Percentiles rank a stretch among this genome's conserved stretches.
phyloP scores from a whole-genome alignment of 1,140 invertebrate species.

The Drosophila subobscura region DNA sequence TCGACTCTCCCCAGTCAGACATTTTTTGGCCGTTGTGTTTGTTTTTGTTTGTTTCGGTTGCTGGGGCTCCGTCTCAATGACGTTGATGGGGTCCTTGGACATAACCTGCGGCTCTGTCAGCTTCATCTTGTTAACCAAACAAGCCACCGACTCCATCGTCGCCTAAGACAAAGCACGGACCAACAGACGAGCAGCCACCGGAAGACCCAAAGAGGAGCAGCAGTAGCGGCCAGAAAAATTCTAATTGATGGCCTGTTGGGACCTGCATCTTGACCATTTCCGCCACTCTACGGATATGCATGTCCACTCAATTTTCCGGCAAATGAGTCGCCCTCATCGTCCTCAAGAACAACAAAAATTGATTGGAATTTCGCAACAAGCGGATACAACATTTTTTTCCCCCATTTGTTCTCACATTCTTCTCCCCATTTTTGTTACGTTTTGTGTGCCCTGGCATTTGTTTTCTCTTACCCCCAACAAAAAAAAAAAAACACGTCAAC shows the following conservation, averaged over 20 bases:
- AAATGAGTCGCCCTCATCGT: conserved; percentile 63
- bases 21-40: conserved; percentile 30
- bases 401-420: conserved; percentile 24
- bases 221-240: conserved; percentile 29
- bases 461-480: conserved; percentile 3
- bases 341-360: conserved; percentile 63
- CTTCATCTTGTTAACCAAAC: conserved; percentile 81
- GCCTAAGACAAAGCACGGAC: conserved; percentile 67
- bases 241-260: conserved; percentile 64
- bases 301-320: conserved; percentile 81
- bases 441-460: conserved; percentile 11
- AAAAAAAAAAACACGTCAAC: conserved; percentile 45
- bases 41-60: conserved; percentile 51
- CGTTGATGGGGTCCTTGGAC: conserved; percentile 63
- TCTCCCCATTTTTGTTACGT: conserved; percentile 15
- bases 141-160: conserved; percentile 53
- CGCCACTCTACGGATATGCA: conserved; percentile 65
- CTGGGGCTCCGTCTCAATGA: conserved; percentile 67
- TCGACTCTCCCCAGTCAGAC: conserved; percentile 35
- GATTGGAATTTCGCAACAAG: conserved; percentile 78
- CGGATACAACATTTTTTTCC: conserved; percentile 50
- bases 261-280: conserved; percentile 78
- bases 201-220: conserved; percentile 20
- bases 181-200: conserved; percentile 6
- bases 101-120: conserved; percentile 59